phyloP scores from a whole-genome alignment of 2,113 vertebrate species.

The Piaya cayana region DNA sequence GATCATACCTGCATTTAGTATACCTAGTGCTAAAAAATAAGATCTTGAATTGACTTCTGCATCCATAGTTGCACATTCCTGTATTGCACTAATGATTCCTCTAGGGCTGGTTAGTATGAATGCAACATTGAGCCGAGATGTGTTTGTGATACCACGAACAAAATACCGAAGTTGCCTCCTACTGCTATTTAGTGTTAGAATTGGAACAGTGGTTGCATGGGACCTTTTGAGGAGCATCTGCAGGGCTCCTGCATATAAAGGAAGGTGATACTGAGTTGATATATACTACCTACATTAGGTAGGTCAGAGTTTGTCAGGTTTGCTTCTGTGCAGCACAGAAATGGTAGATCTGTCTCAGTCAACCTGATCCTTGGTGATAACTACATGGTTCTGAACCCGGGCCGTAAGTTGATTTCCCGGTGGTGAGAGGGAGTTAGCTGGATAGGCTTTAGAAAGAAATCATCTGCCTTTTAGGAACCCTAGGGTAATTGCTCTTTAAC shows the following conservation, averaged over 20 bases:
- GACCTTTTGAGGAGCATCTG: neutral
- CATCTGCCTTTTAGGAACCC: neutral
- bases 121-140: neutral
- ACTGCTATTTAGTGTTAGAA: neutral
- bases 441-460: neutral
- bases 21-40: neutral
- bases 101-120: neutral
- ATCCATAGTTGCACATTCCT: accelerated
- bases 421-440: neutral
- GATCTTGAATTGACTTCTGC: neutral
- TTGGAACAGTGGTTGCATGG: neutral
- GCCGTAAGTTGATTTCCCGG: neutral
- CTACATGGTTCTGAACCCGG: neutral
- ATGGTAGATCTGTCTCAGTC: neutral
- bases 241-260: neutral
- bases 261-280: neutral
- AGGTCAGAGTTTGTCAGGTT: neutral
- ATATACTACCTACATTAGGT: accelerated
- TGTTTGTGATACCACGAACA: neutral
- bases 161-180: neutral
- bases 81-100: neutral
- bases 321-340: neutral
- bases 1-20: neutral
- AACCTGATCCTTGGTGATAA: accelerated
- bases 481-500: neutral